Evolutionary conservation across 2,888 invertebrate species (phyloP).

Genomic region (Drosophila vallismaia): DNA sequence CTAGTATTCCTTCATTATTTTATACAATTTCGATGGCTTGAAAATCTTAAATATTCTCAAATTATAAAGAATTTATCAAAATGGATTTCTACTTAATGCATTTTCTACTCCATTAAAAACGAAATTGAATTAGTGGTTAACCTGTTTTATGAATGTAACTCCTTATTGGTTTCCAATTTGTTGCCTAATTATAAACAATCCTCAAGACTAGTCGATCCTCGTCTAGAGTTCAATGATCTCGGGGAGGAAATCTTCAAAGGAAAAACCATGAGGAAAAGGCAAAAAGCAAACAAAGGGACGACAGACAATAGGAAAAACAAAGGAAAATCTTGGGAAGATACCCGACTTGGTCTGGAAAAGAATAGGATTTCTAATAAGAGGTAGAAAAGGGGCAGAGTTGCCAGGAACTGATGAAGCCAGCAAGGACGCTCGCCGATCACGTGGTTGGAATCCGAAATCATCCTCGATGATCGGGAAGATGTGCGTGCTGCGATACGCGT

Average conservation of each 20-base stretch:
- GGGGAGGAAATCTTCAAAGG: slow-evolving; percentile 1
- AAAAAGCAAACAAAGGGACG: slow-evolving; percentile 17
- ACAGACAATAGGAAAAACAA: slow-evolving; percentile 21
- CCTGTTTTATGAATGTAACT: too few species aligned
- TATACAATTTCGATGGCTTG: too few species aligned
- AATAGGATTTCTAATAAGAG: slow-evolving; percentile 7
- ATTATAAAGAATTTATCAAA: too few species aligned
- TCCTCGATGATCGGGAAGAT: slow-evolving; percentile 46
- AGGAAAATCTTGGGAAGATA: neutral
- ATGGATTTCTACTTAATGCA: too few species aligned
- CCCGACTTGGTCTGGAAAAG: slow-evolving; percentile 8
- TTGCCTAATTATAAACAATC: slow-evolving; percentile 30
- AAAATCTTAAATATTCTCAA: too few species aligned
- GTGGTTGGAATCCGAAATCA: slow-evolving; percentile 25
- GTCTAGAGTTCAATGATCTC: slow-evolving; percentile 30
- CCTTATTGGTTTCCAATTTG: slow-evolving; percentile 3
- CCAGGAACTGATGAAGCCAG: slow-evolving; percentile 22
- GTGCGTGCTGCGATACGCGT: slow-evolving; percentile 76
- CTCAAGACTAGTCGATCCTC: slow-evolving; percentile 18
- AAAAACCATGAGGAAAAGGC: slow-evolving; percentile 17
- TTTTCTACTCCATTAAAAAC: too few species aligned
- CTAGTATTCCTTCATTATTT: too few species aligned
- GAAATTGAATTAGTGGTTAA: too few species aligned
- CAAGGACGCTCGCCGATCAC: slow-evolving; percentile 41
- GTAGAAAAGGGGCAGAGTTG: slow-evolving; percentile 34